These are phyloP conservation scores for Saxidomus purpurata DNA, from an alignment of 1,140 invertebrate species.

Conservation along the genomic window DNA sequence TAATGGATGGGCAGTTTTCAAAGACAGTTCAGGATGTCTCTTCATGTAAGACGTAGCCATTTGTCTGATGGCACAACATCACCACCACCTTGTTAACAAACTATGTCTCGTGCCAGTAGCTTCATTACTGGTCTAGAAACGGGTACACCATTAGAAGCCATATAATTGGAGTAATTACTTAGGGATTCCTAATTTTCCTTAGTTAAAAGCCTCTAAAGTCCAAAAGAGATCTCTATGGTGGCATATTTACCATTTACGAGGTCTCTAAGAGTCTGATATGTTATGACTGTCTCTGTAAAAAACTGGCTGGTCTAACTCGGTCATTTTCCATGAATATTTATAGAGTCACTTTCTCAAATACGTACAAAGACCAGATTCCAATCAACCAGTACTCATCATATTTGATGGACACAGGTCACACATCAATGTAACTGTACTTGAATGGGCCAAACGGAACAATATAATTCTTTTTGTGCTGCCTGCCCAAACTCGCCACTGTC, in stretches of 20 bases:
- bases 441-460: slow-evolving; percentile 51
- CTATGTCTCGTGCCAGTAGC: neutral
- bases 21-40: neutral
- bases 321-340: slow-evolving; percentile 13
- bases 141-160: neutral
- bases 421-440: slow-evolving; percentile 38
- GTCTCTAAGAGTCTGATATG: neutral
- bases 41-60: neutral
- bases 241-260: neutral
- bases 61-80: neutral
- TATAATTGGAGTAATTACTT: neutral
- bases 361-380: slow-evolving; percentile 17
- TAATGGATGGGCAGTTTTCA: neutral
- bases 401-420: slow-evolving; percentile 54
- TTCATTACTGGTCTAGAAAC: neutral
- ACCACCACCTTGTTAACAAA: neutral
- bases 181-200: neutral
- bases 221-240: neutral
- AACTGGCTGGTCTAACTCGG: slow-evolving; percentile 38
- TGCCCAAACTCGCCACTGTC: slow-evolving; percentile 33
- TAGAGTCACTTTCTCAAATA: slow-evolving; percentile 35
- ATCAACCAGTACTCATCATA: slow-evolving; percentile 28
- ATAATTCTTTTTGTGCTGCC: slow-evolving; percentile 62
- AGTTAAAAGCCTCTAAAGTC: neutral
- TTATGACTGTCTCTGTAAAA: neutral